Evolutionary conservation across 2,797 vertebrate species (phyloP), one percentile per base, ranked within the genome.

Genomic region (Tapirus indicus): DNA sequence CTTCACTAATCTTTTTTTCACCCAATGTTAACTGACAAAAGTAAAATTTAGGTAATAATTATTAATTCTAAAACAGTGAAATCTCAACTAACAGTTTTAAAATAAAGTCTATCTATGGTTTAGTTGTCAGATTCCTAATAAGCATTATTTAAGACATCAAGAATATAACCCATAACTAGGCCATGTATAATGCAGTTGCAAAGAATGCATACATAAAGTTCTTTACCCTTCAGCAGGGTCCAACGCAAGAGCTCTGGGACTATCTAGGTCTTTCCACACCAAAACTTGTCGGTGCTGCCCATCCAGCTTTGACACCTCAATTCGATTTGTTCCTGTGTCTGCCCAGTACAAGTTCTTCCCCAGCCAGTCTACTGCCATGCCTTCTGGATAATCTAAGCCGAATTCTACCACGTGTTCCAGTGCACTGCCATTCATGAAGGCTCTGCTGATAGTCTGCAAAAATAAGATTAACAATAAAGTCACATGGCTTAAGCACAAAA

Each of bases 281-380:
- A 99, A 98, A 84, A 99, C 99, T 96, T 99, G 99, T 7, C 99
- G 99, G 98, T 99, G 99, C 97, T 99, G 99, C 12, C 99, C 99
- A 0, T 99, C 99, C 98, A 99, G 98, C 94, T 99, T 99, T 64
- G 99, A 99, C 96, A 99, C 99, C 96, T 99, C 99, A 0, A 99
- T 99, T 58, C 99, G 99, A 97, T 99, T 99, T 23, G 99, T 99
- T 29, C 99, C 99, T 0, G 99, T 99, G 97, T 99, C 99, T 2
- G 99, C 99, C 99, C 99, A 99, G 96, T 99, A 99, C 95, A 99
- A 98, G 98, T 99, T 99, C 99, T 99, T 99, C 14, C 99, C 99
- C 97, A 99, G 98, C 99, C 99, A 99, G 98, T 99, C 99, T 77
- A 99, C 99, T 0, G 99, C 99, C 99, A 99, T 99, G 44, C 99